phyloP scores from a whole-genome alignment of 1,140 invertebrate genomes.

The Steinernema feltiae region DNA sequence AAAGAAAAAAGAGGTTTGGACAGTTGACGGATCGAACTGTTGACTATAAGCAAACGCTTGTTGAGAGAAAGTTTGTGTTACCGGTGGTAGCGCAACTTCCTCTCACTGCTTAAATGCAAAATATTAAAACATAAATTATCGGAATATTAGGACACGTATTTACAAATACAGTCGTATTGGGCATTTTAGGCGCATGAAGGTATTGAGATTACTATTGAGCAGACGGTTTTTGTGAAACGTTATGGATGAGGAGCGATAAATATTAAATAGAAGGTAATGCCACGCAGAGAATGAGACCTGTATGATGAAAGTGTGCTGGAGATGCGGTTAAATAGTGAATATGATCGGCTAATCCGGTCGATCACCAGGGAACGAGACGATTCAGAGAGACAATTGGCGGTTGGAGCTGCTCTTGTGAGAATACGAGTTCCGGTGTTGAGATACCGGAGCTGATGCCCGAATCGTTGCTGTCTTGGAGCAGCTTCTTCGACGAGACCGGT shows the following conservation, averaged over 20 bases:
- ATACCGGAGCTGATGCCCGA: background rate
- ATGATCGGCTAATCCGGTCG: background rate
- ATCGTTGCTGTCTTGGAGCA: background rate
- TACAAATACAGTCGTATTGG: too few species aligned
- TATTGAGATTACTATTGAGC: too few species aligned
- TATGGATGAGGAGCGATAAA: background rate
- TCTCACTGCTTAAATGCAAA: background rate
- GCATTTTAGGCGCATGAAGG: too few species aligned
- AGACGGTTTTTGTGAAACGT: background rate
- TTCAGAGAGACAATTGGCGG: background rate
- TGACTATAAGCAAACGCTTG: background rate
- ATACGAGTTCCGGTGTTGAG: background rate
- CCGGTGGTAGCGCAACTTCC: background rate
- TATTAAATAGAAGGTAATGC: background rate
- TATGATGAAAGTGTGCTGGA: background rate
- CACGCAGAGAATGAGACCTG: background rate
- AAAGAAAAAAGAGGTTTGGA: too few species aligned
- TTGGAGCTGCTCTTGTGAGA: background rate
- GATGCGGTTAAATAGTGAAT: background rate
- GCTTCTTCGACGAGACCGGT: background rate
- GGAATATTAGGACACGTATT: too few species aligned
- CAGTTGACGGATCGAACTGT: background rate
- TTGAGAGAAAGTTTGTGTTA: background rate
- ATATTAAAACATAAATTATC: background rate
- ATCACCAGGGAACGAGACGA: background rate